These are phyloP conservation scores for Lagopus muta DNA, from an alignment of 2,113 vertebrate species.

Conservation along the genomic window DNA sequence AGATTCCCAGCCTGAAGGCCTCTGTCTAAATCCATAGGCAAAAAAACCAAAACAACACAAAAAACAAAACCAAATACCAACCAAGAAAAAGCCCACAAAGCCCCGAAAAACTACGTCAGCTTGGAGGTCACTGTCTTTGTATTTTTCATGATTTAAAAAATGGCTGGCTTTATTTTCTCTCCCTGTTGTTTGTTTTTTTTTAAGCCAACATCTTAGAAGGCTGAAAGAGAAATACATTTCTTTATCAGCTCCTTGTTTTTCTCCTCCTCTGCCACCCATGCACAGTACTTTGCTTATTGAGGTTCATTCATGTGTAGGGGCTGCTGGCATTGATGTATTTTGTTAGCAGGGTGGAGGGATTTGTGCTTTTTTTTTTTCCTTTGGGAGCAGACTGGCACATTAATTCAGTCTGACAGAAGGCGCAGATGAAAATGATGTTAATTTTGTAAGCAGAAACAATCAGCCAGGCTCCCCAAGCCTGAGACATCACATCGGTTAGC, in stretches of 20 bases:
- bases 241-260: slow-evolving; percentile 54
- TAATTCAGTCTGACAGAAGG: neutral
- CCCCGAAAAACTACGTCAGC: neutral
- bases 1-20: neutral
- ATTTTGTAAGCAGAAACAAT: slow-evolving; percentile 31
- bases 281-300: slow-evolving; percentile 53
- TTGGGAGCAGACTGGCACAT: neutral
- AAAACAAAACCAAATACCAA: neutral
- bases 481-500: neutral
- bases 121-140: neutral
- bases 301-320: slow-evolving; percentile 48
- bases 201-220: neutral
- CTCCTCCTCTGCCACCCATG: slow-evolving; percentile 46
- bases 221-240: slow-evolving; percentile 51
- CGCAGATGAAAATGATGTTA: slow-evolving; percentile 30
- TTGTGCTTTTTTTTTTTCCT: neutral
- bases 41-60: neutral
- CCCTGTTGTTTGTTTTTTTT: slow-evolving; percentile 28
- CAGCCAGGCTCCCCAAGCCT: neutral
- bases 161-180: neutral
- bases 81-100: neutral
- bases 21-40: neutral
- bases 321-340: slow-evolving; percentile 66
- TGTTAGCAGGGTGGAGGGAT: neutral
- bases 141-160: neutral